A percentile compares a stretch with the other conserved stretches of the same genome.
phyloP scores from a whole-genome alignment of 2,113 vertebrate genomes.

The Mugil cephalus region DNA sequence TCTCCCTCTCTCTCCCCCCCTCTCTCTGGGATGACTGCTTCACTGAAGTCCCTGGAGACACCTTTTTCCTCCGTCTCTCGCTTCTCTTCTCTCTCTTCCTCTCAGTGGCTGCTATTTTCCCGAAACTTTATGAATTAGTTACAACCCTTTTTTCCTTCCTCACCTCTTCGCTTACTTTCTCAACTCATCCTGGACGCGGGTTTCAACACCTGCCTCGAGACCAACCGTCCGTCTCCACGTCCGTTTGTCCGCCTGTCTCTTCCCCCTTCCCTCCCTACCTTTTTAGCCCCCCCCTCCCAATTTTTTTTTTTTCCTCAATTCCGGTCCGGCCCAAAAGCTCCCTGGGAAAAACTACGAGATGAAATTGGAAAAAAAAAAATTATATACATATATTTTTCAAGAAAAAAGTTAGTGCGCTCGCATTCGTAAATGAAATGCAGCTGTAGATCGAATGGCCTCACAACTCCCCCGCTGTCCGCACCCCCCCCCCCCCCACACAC shows the following conservation, averaged over 20 bases:
- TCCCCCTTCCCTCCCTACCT: not conserved
- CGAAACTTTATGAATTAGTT: conserved; percentile 89
- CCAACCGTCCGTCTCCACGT: conserved; percentile 66
- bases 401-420: conserved; percentile 69
- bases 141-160: conserved; percentile 75
- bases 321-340: conserved; percentile 61
- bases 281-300: not conserved
- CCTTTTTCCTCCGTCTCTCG: conserved; percentile 75
- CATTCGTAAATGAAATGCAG: conserved; percentile 84
- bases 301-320: conserved; percentile 40
- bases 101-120: conserved; percentile 80
- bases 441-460: conserved; percentile 77
- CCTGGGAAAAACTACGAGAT: conserved; percentile 61
- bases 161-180: conserved; percentile 74
- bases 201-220: conserved; percentile 81
- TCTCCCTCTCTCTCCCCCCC: conserved; percentile 58
- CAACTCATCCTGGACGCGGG: conserved; percentile 76
- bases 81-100: conserved; percentile 61
- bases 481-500: no score
- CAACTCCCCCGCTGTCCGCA: conserved; percentile 61
- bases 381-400: conserved; percentile 62
- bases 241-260: conserved; percentile 45
- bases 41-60: conserved; percentile 84
- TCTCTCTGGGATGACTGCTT: conserved; percentile 83
- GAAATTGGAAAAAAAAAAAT: conserved; percentile 68